Evolutionary conservation across 2,888 invertebrate species (phyloP), one percentile per base, ranked within the genome.

Genomic region (Alitta virens): DNA sequence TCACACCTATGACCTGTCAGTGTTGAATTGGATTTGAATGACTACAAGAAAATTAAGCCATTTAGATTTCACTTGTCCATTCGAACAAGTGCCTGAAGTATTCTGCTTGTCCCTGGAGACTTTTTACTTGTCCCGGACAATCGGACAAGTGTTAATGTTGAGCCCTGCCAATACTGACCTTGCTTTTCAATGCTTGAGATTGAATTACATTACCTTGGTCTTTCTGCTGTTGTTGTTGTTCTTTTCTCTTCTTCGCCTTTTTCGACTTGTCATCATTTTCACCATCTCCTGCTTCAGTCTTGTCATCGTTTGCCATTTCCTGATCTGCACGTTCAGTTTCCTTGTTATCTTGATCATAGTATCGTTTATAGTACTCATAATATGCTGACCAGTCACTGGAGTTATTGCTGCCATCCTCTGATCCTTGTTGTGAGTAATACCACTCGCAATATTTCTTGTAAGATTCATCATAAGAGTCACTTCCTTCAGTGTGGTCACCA

Each of bases 281-380:
- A 5, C n/a, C 33, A 14, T 9, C 46, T 24, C 24, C 40, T 52
- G 50, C 26, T 24, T 60, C 25, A 21, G 9, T 46, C 33, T 9
- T 42, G 25, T 27, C 16, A 14, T 5, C n/a, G 16, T 26, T 50
- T 21, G 49, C 62, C 38, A 3, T 1, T 14, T 12, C 50, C n/a
- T 56, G 26, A 67, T 23, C 66, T 53, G 62, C 52, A 51, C 25
- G 27, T 38, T 27, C 42, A 9, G 42, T 18, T n/a, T 53, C 55
- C 0, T 50, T 23, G 2, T 57, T 27, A n/a, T 25, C 60, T 21
- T 54, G 25, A 12, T 52, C 54, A 23, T 38, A n/a, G 14, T 46
- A 63, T 66, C 69, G 67, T 64, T 71, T 68, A 64, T 46, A 5
- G 40, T 51, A 46, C 21, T 46, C 54, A 18, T 50, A 18, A 18